Evolutionary conservation across 1,140 invertebrate species (phyloP).

Genomic region (Drosophila busckii): DNA sequence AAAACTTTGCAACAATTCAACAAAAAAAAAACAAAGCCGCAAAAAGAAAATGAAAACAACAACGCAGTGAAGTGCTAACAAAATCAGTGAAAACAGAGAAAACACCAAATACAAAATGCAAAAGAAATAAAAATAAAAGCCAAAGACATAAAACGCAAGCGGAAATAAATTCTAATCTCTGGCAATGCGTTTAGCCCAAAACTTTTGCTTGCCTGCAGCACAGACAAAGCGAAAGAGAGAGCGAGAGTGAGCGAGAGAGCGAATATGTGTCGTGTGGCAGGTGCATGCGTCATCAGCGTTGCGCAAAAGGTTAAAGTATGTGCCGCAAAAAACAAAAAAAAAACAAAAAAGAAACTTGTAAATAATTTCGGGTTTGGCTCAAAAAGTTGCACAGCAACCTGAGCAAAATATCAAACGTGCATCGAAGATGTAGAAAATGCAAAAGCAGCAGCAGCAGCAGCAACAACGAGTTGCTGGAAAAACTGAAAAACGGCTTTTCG

Average conservation of each 20-base stretch:
- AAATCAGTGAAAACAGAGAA: constrained; percentile 13
- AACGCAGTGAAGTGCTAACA: constrained; percentile 18
- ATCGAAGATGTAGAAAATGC: constrained; percentile 38
- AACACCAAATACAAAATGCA: neutral
- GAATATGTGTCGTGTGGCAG: constrained; percentile 25
- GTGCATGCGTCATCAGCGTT: constrained; percentile 57
- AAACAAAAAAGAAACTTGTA: constrained; percentile 44
- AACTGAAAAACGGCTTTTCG: constrained; percentile 21
- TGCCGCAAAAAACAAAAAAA: constrained; percentile 7
- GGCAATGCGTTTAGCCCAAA: constrained; percentile 16
- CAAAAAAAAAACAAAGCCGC: constrained; percentile 20
- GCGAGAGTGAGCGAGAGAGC: neutral
- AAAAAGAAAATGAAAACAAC: constrained; percentile 29
- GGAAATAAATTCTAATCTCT: constrained; percentile 39
- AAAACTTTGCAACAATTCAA: constrained; percentile 12
- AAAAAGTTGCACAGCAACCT: constrained; percentile 65
- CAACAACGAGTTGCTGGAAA: constrained; percentile 17
- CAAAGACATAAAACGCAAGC: constrained; percentile 19
- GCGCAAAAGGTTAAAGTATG: constrained; percentile 59
- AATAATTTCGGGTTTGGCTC: constrained; percentile 66
- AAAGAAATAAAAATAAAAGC: neutral
- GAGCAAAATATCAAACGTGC: constrained; percentile 69
- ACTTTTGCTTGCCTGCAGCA: constrained; percentile 4
- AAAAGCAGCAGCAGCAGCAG: neutral
- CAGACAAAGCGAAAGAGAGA: neutral